These are phyloP conservation scores for Pseudotriccus pelzelni DNA, from an alignment of 2,797 vertebrate species.

Conservation along the genomic window DNA sequence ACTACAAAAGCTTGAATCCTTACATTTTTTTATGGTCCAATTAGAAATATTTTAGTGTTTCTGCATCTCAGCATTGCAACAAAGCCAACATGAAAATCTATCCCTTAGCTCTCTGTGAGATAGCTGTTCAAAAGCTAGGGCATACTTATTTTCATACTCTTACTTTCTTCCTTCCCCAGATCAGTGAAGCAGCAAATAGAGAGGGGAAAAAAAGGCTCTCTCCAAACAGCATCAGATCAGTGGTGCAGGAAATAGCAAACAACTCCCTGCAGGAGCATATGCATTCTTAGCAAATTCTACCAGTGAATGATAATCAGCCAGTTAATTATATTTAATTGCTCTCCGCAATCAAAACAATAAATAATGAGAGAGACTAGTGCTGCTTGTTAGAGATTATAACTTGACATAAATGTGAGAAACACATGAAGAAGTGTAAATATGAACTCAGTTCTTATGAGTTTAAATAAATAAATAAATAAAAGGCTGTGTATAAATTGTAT, in stretches of 20 bases:
- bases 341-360: conserved; percentile 79
- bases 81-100: conserved; percentile 29
- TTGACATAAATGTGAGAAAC: conserved; percentile 47
- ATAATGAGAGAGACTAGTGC: conserved; percentile 66
- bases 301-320: conserved; percentile 69
- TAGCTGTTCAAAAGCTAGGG: conserved; percentile 64
- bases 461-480: neutral
- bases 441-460: neutral
- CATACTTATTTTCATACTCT: conserved; percentile 73
- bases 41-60: conserved; percentile 45
- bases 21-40: conserved; percentile 9
- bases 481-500: neutral
- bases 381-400: conserved; percentile 66
- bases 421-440: conserved; percentile 45
- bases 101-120: conserved; percentile 25
- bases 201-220: conserved; percentile 45
- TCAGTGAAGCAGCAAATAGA: conserved; percentile 83
- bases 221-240: conserved; percentile 71
- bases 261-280: conserved; percentile 74
- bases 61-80: conserved; percentile 18
- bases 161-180: conserved; percentile 70
- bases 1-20: neutral
- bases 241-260: conserved; percentile 79
- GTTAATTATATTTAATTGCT: conserved; percentile 82
- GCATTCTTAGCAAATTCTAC: conserved; percentile 74